A percentile compares a stretch with the other conserved stretches of the same genome.
Evolutionary conservation across 2,113 vertebrate genomes (phyloP).

Genomic region (Brienomyrus brachyistius): DNA sequence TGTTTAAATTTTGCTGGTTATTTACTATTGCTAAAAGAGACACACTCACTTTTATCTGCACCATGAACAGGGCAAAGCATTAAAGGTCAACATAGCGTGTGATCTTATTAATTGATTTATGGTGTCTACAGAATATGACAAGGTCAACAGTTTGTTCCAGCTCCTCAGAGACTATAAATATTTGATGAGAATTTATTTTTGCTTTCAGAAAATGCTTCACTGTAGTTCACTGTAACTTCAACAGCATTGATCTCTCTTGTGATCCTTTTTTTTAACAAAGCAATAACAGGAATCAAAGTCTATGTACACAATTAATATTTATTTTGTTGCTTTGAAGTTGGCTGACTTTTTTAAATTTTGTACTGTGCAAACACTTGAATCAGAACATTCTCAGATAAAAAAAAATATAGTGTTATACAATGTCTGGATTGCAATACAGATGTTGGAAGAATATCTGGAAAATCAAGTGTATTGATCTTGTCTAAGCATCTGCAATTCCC

Average conservation of each 20-base stretch:
- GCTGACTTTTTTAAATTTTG: neutral
- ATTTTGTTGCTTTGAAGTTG: constrained; percentile 12
- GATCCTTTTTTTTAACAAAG: constrained; percentile 15
- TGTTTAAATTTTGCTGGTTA: too few species aligned
- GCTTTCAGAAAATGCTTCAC: constrained; percentile 1
- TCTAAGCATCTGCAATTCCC: neutral
- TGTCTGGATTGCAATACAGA: neutral
- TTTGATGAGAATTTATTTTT: neutral
- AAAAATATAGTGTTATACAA: neutral
- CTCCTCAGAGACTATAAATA: constrained; percentile 5
- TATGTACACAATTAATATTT: constrained; percentile 18
- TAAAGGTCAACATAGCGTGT: neutral
- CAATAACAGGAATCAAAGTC: constrained; percentile 19
- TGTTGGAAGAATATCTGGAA: neutral
- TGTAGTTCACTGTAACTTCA: constrained; percentile 2
- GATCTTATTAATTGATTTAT: neutral
- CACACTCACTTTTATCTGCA: neutral
- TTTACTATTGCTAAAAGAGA: neutral
- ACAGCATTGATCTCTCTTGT: neutral
- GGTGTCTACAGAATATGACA: neutral
- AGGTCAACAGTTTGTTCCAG: constrained; percentile 10
- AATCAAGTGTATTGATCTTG: neutral
- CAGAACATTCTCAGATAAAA: constrained; percentile 6
- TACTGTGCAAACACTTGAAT: neutral
- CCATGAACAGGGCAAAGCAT: neutral